Conservation (phyloP, 2,888 invertebrate genomes). For the Andrena praecox region DNA sequence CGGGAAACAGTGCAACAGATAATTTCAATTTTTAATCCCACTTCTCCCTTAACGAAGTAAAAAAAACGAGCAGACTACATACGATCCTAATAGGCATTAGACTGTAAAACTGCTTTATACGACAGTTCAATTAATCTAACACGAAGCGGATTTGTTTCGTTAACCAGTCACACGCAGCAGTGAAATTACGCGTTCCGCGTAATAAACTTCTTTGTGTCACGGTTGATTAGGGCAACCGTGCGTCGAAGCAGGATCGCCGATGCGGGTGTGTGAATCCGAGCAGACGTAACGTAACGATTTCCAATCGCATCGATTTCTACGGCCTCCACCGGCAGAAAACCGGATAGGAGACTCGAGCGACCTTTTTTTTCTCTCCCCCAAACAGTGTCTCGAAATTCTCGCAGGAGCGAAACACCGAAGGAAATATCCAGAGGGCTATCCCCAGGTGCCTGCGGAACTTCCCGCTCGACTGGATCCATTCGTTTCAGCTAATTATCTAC, state of each 20-base stretch:
- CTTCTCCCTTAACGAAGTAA: not conserved
- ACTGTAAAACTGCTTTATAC: not conserved
- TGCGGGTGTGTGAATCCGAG: too few species aligned
- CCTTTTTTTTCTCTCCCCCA: not conserved
- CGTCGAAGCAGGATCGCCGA: not conserved
- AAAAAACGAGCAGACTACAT: not conserved
- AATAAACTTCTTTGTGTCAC: not conserved
- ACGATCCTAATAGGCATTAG: too few species aligned
- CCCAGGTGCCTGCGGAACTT: not conserved
- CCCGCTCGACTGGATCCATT: not conserved
- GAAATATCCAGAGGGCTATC: not conserved
- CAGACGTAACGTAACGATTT: too few species aligned
- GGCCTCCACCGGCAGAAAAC: not conserved
- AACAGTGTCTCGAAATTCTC: not conserved
- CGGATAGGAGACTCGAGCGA: not conserved
- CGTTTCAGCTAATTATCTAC: constrained; percentile 11
- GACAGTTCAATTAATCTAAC: constrained; percentile 9
- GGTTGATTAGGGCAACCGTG: not conserved
- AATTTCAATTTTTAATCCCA: not conserved
- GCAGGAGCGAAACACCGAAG: not conserved
- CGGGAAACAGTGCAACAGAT: too few species aligned
- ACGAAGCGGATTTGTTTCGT: not conserved
- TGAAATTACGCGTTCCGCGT: constrained; percentile 5
- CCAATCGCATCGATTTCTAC: not conserved
- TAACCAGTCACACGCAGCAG: not conserved